Conservation (phyloP, 2,113 vertebrate species). For the Anarhynchus alexandrinus region DNA sequence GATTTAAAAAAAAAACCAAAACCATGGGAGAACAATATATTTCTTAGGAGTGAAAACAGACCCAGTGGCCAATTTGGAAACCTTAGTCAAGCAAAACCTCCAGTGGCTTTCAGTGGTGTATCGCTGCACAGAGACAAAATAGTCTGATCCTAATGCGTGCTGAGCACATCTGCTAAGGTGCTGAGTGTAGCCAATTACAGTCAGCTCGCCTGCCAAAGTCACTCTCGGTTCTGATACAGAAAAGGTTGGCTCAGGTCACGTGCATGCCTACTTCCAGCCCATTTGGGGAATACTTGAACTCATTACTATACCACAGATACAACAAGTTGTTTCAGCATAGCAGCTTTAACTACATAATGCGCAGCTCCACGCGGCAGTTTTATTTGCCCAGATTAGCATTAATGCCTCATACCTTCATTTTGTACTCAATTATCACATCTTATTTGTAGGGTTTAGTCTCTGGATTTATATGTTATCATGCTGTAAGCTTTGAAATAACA, state of each 20-base stretch:
- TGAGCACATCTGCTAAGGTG: conserved; percentile 24
- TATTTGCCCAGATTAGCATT: neutral
- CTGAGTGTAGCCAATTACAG: neutral
- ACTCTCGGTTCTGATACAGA: neutral
- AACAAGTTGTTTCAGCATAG: neutral
- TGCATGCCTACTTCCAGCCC: neutral
- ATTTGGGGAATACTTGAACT: neutral
- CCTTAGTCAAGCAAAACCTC: neutral
- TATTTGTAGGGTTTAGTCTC: neutral
- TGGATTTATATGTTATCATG: neutral
- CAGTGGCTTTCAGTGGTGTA: neutral
- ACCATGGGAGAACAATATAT: neutral
- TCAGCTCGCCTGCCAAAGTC: neutral
- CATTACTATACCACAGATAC: neutral
- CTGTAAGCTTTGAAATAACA: neutral
- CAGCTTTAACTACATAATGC: neutral
- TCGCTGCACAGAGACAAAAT: neutral
- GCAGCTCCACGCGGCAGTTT: neutral
- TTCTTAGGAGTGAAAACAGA: neutral
- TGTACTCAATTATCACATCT: neutral
- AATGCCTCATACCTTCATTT: neutral
- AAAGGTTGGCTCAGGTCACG: neutral
- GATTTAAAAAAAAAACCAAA: neutral
- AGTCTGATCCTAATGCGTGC: neutral
- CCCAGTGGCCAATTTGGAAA: neutral